Percentiles rank a stretch among this genome's conserved stretches.
Evolutionary conservation across 2,797 vertebrate genomes (phyloP).

Genomic region (Poecile montanus): DNA sequence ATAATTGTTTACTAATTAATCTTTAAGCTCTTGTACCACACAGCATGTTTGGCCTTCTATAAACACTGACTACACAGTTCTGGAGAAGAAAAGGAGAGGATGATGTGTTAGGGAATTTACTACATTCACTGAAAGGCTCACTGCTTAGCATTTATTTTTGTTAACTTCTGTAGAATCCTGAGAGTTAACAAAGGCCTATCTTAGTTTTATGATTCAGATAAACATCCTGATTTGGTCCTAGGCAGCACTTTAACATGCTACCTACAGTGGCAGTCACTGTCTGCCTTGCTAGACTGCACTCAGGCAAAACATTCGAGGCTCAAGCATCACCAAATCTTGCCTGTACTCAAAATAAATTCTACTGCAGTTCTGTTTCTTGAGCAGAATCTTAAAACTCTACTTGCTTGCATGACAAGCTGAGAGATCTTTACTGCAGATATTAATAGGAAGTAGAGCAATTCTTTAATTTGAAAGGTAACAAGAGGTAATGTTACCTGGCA

Average conservation of each 20-base stretch:
- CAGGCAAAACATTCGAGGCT: neutral
- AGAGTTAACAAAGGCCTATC: neutral
- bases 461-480: neutral
- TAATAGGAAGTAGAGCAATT: neutral
- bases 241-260: neutral
- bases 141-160: neutral
- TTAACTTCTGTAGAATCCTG: neutral
- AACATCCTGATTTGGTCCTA: neutral
- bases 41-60: slow-evolving; percentile 10
- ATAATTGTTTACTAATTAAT: slow-evolving; percentile 67
- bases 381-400: neutral
- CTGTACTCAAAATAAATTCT: neutral
- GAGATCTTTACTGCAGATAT: neutral
- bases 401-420: neutral
- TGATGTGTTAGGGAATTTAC: slow-evolving; percentile 2
- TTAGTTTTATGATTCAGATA: neutral
- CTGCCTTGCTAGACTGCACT: neutral
- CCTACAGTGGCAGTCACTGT: neutral
- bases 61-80: slow-evolving; percentile 34
- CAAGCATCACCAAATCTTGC: neutral
- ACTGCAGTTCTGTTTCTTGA: neutral
- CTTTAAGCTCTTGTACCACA: slow-evolving; percentile 12
- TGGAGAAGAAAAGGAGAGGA: neutral
- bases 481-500: neutral
- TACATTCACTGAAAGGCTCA: neutral